phyloP scores from a whole-genome alignment of 2,888 invertebrate species.

The Acleris cristana region DNA sequence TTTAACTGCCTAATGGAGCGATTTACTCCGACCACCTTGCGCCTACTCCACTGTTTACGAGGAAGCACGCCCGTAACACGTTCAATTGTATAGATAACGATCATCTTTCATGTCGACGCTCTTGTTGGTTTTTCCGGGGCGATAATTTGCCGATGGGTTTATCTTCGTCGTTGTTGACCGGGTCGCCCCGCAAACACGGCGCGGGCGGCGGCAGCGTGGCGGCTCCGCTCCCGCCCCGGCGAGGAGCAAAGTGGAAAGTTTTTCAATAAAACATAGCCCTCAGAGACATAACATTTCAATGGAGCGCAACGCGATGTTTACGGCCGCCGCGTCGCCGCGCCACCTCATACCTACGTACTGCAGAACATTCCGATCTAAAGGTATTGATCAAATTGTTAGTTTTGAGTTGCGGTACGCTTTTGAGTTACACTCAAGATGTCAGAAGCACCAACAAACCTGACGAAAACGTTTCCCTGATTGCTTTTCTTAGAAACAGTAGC shows the following conservation, averaged over 20 bases:
- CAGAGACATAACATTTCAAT: conserved; percentile 77
- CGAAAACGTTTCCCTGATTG: conserved; percentile 12
- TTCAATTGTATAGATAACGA: conserved; percentile 55
- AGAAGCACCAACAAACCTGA: conserved; percentile 11
- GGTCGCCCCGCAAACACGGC: conserved; percentile 20
- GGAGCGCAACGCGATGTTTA: conserved; percentile 73
- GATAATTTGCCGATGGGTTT: conserved; percentile 11
- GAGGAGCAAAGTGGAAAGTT: conserved; percentile 68
- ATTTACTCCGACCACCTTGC: conserved; percentile 80
- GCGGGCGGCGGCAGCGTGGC: conserved; percentile 46
- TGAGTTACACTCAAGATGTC: conserved; percentile 8
- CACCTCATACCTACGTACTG: conserved; percentile 52
- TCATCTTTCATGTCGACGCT: conserved; percentile 40
- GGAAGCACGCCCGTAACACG: conserved; percentile 55
- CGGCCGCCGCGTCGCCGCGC: conserved; percentile 56
- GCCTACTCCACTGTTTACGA: conserved; percentile 70
- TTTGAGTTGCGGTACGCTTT: conserved; percentile 13
- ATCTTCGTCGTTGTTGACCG: conserved; percentile 18
- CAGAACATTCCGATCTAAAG: conserved; percentile 68
- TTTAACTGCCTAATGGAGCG: conserved; percentile 84
- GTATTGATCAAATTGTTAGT: conserved; percentile 69
- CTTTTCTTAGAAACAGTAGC: conserved; percentile 10
- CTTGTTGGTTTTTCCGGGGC: conserved; percentile 30
- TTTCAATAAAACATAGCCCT: conserved; percentile 80
- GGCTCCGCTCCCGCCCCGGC: conserved; percentile 48